phyloP scores from a whole-genome alignment of 2,113 vertebrate species.

The Struthio camelus region DNA sequence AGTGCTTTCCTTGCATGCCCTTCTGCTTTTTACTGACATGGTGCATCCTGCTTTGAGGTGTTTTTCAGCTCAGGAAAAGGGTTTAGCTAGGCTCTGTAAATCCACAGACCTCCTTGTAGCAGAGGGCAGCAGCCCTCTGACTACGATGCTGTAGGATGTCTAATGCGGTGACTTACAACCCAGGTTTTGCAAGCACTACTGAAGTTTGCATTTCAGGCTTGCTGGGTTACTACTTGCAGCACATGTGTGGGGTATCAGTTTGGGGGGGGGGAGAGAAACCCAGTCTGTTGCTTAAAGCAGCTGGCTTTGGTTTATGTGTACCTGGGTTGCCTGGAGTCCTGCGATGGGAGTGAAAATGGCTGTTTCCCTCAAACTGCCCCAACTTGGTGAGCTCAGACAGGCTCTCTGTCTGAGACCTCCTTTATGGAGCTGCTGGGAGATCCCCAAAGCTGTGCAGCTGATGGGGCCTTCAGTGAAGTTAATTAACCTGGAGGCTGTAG shows the following conservation, averaged over 20 bases:
- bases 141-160: fast-evolving
- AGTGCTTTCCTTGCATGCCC: background rate
- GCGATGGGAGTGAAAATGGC: background rate
- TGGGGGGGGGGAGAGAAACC: background rate
- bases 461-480: background rate
- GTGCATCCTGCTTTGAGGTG: background rate
- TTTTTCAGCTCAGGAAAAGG: background rate
- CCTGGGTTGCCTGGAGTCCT: background rate
- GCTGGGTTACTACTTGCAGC: background rate
- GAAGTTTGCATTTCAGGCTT: background rate
- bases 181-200: background rate
- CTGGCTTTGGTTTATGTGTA: background rate
- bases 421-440: background rate
- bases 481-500: slow-evolving; percentile 26
- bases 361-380: background rate
- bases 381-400: background rate
- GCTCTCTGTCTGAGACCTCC: background rate
- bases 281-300: background rate
- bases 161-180: fast-evolving
- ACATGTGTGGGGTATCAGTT: background rate
- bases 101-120: background rate
- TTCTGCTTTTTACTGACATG: background rate
- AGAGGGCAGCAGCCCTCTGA: background rate
- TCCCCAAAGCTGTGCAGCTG: background rate
- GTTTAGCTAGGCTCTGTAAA: background rate